Conservation (phyloP, 2,113 vertebrate genomes). For the Plestiodon gilberti region DNA sequence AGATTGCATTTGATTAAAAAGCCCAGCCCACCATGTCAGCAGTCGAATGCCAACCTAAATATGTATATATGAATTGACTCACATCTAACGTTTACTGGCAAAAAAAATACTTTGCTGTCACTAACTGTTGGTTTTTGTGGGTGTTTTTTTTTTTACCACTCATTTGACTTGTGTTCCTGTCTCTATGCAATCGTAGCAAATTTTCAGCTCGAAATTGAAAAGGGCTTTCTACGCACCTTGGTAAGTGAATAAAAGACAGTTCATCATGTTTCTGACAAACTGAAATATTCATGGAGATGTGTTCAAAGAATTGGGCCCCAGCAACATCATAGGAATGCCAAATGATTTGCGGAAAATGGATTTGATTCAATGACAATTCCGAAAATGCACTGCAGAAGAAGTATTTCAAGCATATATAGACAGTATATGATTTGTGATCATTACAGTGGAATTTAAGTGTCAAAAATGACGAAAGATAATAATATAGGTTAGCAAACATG, state of each 20-base stretch:
- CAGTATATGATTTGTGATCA: background rate
- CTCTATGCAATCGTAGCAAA: slow-evolving; percentile 12
- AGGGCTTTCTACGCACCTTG: rapidly evolving
- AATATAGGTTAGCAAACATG: slow-evolving; percentile 22
- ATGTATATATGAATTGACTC: too few relatives aligned
- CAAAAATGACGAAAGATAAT: slow-evolving; percentile 36
- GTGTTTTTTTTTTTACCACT: background rate
- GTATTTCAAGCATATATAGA: background rate
- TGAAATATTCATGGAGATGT: background rate
- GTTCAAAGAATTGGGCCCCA: slow-evolving; percentile 4
- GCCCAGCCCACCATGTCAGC: too few relatives aligned
- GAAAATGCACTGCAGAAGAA: background rate
- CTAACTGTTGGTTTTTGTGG: background rate
- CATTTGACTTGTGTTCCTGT: slow-evolving; percentile 23
- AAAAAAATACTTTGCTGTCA: slow-evolving; percentile 35
- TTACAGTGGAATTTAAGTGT: slow-evolving; percentile 15
- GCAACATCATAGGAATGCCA: slow-evolving; percentile 18
- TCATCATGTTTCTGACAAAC: background rate
- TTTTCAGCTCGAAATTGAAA: background rate
- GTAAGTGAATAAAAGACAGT: slow-evolving; percentile 33
- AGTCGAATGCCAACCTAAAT: too few relatives aligned
- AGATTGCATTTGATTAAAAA: too few relatives aligned
- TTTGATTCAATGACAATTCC: slow-evolving; percentile 24
- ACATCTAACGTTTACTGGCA: slow-evolving; percentile 1
- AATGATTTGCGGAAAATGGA: slow-evolving; percentile 32